A percentile compares a stretch with the other conserved stretches of the same genome.
Conservation (phyloP, 2,113 vertebrate species). For the Australoheros scitulus region DNA sequence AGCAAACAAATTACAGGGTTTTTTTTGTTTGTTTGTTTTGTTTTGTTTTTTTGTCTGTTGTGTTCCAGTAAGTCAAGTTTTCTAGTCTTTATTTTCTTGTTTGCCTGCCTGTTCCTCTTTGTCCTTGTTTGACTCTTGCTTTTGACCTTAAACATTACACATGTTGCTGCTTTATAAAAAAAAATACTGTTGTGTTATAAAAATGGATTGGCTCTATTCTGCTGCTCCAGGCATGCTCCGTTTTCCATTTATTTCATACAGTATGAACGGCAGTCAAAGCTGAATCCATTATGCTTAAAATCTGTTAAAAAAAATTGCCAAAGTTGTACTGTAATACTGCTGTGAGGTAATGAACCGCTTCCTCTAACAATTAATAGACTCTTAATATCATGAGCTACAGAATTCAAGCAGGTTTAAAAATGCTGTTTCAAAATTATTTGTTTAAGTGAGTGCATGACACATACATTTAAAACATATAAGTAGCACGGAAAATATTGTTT, state of each 20-base stretch:
- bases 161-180: background rate
- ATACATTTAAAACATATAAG: background rate
- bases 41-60: too few relatives aligned
- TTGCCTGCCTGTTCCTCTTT: background rate
- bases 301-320: background rate
- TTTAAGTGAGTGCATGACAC: background rate
- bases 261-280: background rate
- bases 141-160: slow-evolving; percentile 8
- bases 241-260: slow-evolving; percentile 3
- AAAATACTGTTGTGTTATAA: background rate
- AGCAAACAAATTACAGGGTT: background rate
- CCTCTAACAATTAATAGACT: background rate
- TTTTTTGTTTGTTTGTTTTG: background rate
- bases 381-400: too few relatives aligned
- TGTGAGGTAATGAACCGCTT: background rate
- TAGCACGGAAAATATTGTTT: rapidly evolving
- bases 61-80: background rate
- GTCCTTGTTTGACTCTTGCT: background rate
- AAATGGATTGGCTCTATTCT: slow-evolving; percentile 3
- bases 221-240: background rate
- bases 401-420: too few relatives aligned
- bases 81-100: background rate
- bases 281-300: background rate
- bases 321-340: background rate
- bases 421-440: too few relatives aligned